Percentiles rank a stretch among this genome's conserved stretches.
Evolutionary conservation across 92 coral and sea anemone species (phyloP).

Genomic region (Pocillopora grandis): DNA sequence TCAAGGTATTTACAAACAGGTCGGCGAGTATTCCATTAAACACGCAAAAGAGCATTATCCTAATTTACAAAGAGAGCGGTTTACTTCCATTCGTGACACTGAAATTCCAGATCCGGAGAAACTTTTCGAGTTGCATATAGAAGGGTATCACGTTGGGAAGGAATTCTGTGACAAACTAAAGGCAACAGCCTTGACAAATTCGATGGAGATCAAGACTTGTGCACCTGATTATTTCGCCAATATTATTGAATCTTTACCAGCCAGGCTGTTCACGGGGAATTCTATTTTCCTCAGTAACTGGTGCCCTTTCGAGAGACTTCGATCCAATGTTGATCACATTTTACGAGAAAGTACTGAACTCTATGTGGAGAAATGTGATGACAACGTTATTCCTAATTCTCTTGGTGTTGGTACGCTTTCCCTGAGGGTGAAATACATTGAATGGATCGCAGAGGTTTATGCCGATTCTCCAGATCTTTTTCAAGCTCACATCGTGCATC

Average conservation of each 20-base stretch:
- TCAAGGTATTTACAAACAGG: slow-evolving; percentile 65
- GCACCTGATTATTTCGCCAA: slow-evolving; percentile 48
- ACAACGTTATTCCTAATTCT: slow-evolving; percentile 46
- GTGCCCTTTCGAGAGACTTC: slow-evolving; percentile 64
- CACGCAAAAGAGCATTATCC: slow-evolving; percentile 64
- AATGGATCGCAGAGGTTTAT: slow-evolving; percentile 77
- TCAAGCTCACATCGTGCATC: slow-evolving; percentile 66
- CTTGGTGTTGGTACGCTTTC: slow-evolving; percentile 77
- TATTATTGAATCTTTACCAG: slow-evolving; percentile 42
- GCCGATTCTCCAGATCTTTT: slow-evolving; percentile 66
- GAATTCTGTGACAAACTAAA: slow-evolving; percentile 3
- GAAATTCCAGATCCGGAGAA: slow-evolving; percentile 62
- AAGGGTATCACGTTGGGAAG: slow-evolving; percentile 63
- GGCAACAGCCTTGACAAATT: neutral
- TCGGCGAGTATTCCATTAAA: slow-evolving; percentile 60
- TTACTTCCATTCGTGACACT: slow-evolving; percentile 68
- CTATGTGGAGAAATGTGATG: slow-evolving; percentile 54
- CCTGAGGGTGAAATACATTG: slow-evolving; percentile 58
- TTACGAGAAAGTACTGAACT: slow-evolving; percentile 15
- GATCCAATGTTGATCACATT: slow-evolving; percentile 45
- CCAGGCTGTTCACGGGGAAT: slow-evolving; percentile 41
- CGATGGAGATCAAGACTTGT: slow-evolving; percentile 46
- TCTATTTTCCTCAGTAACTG: too few relatives aligned
- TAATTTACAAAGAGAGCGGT: slow-evolving; percentile 69
- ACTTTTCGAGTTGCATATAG: slow-evolving; percentile 70